Percentiles rank a stretch among this genome's conserved stretches.
These are phyloP conservation scores for Prionailurus viverrinus DNA, from an alignment of 2,113 vertebrate genomes.

Conservation along the genomic window DNA sequence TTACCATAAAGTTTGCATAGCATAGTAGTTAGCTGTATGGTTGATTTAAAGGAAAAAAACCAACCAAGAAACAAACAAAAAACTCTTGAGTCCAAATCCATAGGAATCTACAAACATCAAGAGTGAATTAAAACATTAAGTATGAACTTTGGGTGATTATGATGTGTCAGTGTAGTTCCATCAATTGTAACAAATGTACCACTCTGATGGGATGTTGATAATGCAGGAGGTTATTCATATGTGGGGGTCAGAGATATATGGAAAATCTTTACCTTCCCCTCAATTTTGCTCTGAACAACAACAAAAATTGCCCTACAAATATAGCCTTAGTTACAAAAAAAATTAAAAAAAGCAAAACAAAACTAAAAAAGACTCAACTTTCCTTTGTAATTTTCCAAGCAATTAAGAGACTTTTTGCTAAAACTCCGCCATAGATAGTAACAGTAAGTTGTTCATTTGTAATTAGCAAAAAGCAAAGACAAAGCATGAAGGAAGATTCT, in stretches of 20 bases:
- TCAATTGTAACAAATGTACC: neutral
- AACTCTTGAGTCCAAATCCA: neutral
- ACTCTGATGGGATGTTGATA: neutral
- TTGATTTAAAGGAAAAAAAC: neutral
- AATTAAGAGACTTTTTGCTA: constrained; percentile 16
- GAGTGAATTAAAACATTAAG: neutral
- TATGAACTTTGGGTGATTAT: neutral
- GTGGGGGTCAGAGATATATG: neutral
- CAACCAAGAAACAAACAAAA: neutral
- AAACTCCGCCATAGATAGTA: neutral
- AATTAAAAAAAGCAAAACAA: neutral
- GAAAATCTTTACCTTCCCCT: neutral
- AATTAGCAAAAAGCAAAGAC: constrained; percentile 1
- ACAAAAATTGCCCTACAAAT: neutral
- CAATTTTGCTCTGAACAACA: neutral
- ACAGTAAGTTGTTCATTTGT: neutral
- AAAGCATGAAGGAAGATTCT: neutral
- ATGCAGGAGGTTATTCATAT: neutral
- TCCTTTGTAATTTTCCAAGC: neutral
- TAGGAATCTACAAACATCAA: neutral
- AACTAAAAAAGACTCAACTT: neutral
- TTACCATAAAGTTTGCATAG: neutral
- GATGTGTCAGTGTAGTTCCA: neutral
- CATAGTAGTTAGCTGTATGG: neutral
- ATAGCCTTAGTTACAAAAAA: neutral